Percentiles rank a stretch among this genome's conserved stretches.
phyloP scores from a whole-genome alignment of 2,888 invertebrate species.

The Mesopsocus fuscifrons region DNA sequence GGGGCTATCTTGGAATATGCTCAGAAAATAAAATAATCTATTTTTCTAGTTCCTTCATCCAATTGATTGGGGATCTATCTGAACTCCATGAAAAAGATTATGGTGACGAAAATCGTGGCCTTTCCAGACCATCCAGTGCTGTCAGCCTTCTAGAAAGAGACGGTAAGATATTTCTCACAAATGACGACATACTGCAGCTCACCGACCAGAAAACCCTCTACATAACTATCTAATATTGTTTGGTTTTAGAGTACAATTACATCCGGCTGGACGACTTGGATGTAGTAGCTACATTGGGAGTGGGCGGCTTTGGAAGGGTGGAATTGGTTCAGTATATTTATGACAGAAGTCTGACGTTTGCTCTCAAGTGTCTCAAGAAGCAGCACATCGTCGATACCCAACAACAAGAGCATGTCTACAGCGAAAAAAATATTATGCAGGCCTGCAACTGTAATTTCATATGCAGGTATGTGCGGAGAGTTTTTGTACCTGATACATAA shows the following conservation, averaged over 20 bases:
- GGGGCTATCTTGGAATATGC: too few relatives aligned
- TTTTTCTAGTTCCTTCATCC: slow-evolving; percentile 42
- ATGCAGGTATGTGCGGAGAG: slow-evolving; percentile 39
- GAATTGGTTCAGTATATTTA: slow-evolving; percentile 34
- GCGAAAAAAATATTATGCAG: slow-evolving; percentile 48
- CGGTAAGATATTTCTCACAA: slow-evolving; percentile 18
- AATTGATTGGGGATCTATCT: slow-evolving; percentile 54
- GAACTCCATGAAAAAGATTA: slow-evolving; percentile 56
- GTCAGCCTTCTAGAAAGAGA: slow-evolving; percentile 24
- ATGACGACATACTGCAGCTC: not conserved
- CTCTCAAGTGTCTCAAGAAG: slow-evolving; percentile 52
- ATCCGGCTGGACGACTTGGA: slow-evolving; percentile 36
- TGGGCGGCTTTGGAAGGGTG: slow-evolving; percentile 55
- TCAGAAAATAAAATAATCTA: too few relatives aligned
- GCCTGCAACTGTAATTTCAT: slow-evolving; percentile 51
- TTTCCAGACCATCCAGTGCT: slow-evolving; percentile 26
- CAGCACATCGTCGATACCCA: slow-evolving; percentile 51
- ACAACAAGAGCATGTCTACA: slow-evolving; percentile 52
- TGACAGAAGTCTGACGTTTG: slow-evolving; percentile 33
- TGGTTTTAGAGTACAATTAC: slow-evolving; percentile 25
- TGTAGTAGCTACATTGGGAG: slow-evolving; percentile 43
- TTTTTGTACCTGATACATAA: too few relatives aligned
- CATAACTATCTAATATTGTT: too few relatives aligned
- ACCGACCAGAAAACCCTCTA: too few relatives aligned
- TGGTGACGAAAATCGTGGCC: slow-evolving; percentile 37